These are phyloP conservation scores for Drosophila borborema DNA, from an alignment of 2,888 invertebrate genomes.

Conservation along the genomic window DNA sequence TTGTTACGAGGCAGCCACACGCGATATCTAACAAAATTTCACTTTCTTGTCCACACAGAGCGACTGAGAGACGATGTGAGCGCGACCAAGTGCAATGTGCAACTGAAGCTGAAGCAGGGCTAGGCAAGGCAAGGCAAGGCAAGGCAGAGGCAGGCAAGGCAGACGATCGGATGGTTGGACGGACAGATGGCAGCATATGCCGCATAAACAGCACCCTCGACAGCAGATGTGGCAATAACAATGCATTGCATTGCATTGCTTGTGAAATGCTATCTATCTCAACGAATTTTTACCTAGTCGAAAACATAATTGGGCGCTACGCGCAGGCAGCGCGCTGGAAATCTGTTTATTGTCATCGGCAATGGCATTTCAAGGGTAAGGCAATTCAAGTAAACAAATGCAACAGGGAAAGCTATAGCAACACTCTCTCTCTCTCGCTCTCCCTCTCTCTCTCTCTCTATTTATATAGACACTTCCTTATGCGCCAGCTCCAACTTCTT, in stretches of 20 bases:
- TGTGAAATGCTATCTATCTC: slow-evolving; percentile 38
- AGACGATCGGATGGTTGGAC: not conserved
- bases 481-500: slow-evolving; percentile 13
- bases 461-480: slow-evolving; percentile 27
- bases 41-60: slow-evolving; percentile 52
- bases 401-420: not conserved
- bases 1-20: slow-evolving; percentile 56
- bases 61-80: slow-evolving; percentile 41
- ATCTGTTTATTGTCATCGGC: slow-evolving; percentile 70
- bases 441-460: not conserved
- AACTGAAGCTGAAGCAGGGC: slow-evolving; percentile 62
- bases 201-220: slow-evolving; percentile 31
- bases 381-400: slow-evolving; percentile 36
- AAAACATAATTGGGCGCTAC: slow-evolving; percentile 60
- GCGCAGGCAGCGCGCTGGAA: slow-evolving; percentile 38
- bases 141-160: slow-evolving; percentile 8
- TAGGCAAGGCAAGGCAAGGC: slow-evolving; percentile 29
- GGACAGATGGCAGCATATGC: slow-evolving; percentile 26
- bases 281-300: slow-evolving; percentile 63
- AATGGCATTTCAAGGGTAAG: slow-evolving; percentile 68
- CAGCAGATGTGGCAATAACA: slow-evolving; percentile 46
- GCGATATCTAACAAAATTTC: slow-evolving; percentile 70
- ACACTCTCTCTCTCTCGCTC: not conserved
- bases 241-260: slow-evolving; percentile 30
- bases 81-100: slow-evolving; percentile 71